These are phyloP conservation scores for Silurus lanzhouensis DNA, from an alignment of 2,797 vertebrate species.

Conservation along the genomic window DNA sequence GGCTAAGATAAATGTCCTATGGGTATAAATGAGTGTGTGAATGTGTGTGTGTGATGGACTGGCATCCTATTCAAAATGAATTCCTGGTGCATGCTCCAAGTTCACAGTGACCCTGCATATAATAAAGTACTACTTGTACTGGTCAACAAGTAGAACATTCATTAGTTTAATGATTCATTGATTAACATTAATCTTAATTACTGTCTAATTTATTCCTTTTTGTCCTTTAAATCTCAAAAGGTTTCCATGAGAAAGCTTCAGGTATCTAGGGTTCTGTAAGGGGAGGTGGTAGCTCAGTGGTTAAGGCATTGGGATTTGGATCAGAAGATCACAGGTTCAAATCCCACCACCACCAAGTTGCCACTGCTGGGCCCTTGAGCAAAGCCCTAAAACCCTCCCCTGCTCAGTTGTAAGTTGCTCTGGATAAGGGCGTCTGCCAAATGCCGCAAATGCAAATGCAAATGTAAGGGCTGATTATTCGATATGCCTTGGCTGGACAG, in stretches of 20 bases:
- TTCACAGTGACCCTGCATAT: neutral
- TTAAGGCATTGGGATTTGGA: too few species aligned
- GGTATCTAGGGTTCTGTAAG: constrained; percentile 45
- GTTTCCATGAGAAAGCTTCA: neutral
- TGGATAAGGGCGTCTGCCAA: too few species aligned
- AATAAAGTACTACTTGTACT: neutral
- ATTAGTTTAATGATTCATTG: too few species aligned
- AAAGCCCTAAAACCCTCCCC: too few species aligned
- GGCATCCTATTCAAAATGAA: neutral
- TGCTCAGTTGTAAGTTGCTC: too few species aligned
- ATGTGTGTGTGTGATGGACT: neutral
- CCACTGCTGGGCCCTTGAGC: too few species aligned
- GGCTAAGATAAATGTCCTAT: neutral
- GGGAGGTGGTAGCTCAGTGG: too few species aligned
- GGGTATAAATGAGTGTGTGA: neutral
- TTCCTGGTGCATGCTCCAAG: neutral
- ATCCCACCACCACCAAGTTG: too few species aligned
- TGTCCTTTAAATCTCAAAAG: neutral
- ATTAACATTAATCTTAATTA: too few species aligned
- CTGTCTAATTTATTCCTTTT: neutral
- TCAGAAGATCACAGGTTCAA: too few species aligned
- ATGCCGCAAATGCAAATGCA: too few species aligned
- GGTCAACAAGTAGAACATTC: neutral
- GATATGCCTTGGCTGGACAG: constrained; percentile 51
- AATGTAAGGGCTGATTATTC: constrained; percentile 65